Evolutionary conservation across 2,888 invertebrate genomes (phyloP).

Genomic region (Tetranychus truncatus): DNA sequence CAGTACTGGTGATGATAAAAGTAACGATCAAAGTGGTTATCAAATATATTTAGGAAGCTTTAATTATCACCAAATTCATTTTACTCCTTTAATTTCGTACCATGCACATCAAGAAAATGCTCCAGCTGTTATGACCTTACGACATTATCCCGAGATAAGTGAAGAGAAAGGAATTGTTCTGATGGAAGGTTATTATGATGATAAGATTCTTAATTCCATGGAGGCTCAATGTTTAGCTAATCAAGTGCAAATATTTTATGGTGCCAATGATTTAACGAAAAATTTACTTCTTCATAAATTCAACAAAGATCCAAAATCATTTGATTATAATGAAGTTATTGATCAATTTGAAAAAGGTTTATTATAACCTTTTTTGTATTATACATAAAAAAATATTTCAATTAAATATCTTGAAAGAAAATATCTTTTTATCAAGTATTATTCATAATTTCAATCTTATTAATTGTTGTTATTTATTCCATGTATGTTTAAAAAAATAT

Average conservation of each 20-base stretch:
- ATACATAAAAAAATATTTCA: too few species aligned
- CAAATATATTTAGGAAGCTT: slow-evolving; percentile 67
- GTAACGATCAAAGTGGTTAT: slow-evolving; percentile 47
- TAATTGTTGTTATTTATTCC: too few species aligned
- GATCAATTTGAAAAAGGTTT: slow-evolving; percentile 17
- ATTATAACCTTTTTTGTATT: neutral
- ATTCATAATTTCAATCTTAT: too few species aligned
- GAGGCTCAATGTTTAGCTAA: slow-evolving; percentile 22
- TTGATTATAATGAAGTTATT: slow-evolving; percentile 19
- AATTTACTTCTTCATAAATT: slow-evolving; percentile 18
- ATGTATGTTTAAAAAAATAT: too few species aligned
- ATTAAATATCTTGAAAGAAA: too few species aligned
- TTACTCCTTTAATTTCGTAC: slow-evolving; percentile 64
- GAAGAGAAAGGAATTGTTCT: slow-evolving; percentile 50
- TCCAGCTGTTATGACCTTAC: slow-evolving; percentile 61
- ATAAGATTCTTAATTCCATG: slow-evolving; percentile 28
- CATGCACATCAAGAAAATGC: slow-evolving; percentile 68
- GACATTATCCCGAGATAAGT: slow-evolving; percentile 55
- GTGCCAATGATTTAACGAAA: slow-evolving; percentile 14
- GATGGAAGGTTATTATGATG: slow-evolving; percentile 70
- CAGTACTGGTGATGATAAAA: slow-evolving; percentile 30
- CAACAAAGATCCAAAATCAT: slow-evolving; percentile 19
- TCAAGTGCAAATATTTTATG: slow-evolving; percentile 21
- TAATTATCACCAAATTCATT: slow-evolving; percentile 49
- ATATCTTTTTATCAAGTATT: too few species aligned